These are phyloP conservation scores for Micronycteris hirsuta DNA, from an alignment of 2,113 vertebrate species.

Conservation along the genomic window DNA sequence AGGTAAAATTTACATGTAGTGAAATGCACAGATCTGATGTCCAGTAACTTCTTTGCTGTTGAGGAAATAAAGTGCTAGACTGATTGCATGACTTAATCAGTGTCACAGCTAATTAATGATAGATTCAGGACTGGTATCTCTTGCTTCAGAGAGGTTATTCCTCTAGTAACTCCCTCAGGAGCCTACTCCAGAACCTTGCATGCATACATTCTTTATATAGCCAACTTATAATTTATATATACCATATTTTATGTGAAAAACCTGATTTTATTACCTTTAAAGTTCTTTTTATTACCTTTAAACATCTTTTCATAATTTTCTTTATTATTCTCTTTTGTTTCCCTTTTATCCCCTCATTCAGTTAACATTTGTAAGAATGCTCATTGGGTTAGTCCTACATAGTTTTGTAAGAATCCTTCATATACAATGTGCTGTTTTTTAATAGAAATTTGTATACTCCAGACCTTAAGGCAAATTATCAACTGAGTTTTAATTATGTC, in stretches of 20 bases:
- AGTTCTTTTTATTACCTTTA: not conserved
- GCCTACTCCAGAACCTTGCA: not conserved
- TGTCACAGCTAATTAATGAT: not conserved
- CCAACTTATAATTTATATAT: not conserved
- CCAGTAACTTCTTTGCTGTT: not conserved
- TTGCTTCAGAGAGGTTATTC: not conserved
- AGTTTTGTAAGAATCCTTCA: slow-evolving; percentile 15
- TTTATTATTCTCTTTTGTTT: not conserved
- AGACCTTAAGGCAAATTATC: slow-evolving; percentile 3
- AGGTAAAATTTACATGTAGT: slow-evolving; percentile 26
- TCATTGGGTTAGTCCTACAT: not conserved
- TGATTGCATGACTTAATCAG: not conserved
- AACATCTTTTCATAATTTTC: not conserved
- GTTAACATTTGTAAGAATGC: not conserved
- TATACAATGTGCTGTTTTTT: not conserved
- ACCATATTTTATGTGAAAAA: not conserved
- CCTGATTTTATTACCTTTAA: not conserved
- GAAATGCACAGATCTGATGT: slow-evolving; percentile 7
- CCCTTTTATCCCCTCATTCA: not conserved
- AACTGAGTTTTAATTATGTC: not conserved
- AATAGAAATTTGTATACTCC: not conserved
- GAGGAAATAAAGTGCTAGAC: slow-evolving; percentile 29
- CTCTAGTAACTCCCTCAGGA: not conserved
- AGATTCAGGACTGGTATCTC: not conserved
- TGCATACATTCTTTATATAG: not conserved